Base-by-base conservation (phyloP, 2,113 vertebrate genomes). In the Rhea americana region DNA sequence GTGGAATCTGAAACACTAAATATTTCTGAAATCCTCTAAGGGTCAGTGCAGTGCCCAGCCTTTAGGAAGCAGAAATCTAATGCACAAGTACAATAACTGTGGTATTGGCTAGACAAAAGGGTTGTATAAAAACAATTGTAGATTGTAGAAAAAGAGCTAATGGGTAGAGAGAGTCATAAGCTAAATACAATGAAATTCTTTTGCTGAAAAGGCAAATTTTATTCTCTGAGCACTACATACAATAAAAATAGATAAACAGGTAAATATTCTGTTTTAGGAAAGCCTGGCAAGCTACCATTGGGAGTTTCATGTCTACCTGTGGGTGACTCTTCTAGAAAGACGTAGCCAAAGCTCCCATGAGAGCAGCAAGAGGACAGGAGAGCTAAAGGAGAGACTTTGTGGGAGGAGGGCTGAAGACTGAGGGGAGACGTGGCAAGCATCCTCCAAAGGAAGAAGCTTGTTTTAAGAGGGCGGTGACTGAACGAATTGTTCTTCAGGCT, bases 1-100 rank as follows among this genome's bases (percentile, higher is more conserved):
- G 37, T 8, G 82, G 62, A 76, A 89, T 72, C 45, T 56, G 39
- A 90, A 93, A 70, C 30, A 67, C 28, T 39, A 73, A 67, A 30
- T 87, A 51, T 43, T 91, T 88, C 50, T 81, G 51, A 86, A 43
- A 81, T 80, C 91, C 58, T 59, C 25, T 56, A 24, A 82, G 32
- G 22, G 50, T 74, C 55, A 32, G 9, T 47, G 26, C 41, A 55
- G 12, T 30, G 35, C 30, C 13, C 30, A 50, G 25, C 1, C 25
- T 87, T 79, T n/a, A 12, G 53, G n/a, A 89, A 79, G 26, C 17
- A 89, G 55, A 92, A 82, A 82, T 53, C 14, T 65, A 43, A 83
- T n/a, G 21, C 58, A 39, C 2, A 65, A 72, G 4, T 32, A 35
- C 7, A 72, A 17, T 41, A 91, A 61, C 16, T 13, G 21, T 11